Evolutionary conservation across 2,797 vertebrate species (phyloP).

Genomic region (Pachyuromys duprasi): DNA sequence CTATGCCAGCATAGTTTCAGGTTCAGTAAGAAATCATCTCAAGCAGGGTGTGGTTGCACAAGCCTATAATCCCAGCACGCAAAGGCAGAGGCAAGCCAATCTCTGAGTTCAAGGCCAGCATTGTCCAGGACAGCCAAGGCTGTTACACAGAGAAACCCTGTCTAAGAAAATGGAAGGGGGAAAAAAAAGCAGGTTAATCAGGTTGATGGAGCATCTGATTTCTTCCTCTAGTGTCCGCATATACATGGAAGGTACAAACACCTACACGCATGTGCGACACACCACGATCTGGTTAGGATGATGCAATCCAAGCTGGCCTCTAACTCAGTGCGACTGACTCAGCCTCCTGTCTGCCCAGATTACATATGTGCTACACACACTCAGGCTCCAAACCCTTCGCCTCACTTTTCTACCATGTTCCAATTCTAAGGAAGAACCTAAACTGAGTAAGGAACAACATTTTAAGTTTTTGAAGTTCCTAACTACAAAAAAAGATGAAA

Average conservation of each 20-base stretch:
- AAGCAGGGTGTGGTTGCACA: too few species aligned
- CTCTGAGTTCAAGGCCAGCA: too few species aligned
- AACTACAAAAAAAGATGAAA: slow-evolving; percentile 29
- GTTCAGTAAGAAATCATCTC: neutral
- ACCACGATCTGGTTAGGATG: neutral
- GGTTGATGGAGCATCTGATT: neutral
- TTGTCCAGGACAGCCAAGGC: too few species aligned
- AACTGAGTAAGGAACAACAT: neutral
- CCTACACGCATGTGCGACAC: too few species aligned
- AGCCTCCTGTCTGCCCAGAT: neutral
- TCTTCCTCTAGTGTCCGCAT: neutral
- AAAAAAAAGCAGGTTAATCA: too few species aligned
- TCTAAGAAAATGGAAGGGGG: too few species aligned
- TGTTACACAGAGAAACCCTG: too few species aligned
- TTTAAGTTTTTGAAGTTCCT: slow-evolving; percentile 42
- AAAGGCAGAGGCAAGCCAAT: too few species aligned
- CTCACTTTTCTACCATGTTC: slow-evolving; percentile 31
- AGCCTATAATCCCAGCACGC: too few species aligned
- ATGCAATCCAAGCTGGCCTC: neutral
- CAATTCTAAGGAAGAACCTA: slow-evolving; percentile 9
- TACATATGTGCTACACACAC: neutral
- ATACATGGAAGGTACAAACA: neutral
- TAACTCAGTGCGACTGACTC: neutral
- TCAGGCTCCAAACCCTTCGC: neutral
- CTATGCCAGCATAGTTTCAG: neutral